Evolutionary conservation across 2,888 invertebrate genomes (phyloP), one percentile per base, ranked within the genome.

Genomic region (Pseudococcus longispinus): DNA sequence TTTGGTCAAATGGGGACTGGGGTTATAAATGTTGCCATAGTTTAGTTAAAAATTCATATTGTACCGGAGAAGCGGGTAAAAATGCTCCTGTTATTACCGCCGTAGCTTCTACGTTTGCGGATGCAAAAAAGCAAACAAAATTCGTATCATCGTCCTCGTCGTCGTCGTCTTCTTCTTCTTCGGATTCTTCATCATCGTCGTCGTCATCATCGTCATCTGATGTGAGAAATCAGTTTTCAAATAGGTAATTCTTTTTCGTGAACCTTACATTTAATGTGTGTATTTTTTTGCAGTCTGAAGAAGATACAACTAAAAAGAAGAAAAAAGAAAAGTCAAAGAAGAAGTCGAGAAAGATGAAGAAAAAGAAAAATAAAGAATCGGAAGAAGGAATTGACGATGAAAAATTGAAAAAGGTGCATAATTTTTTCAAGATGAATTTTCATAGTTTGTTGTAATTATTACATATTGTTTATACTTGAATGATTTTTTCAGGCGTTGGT

Each of bases 11-110:
- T 84, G 98, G 97, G 0, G 93, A 94, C 88, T 99, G 99, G 99
- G 99, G 99, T 0, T 99, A 95, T 91, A 95, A 95, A 90, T 99
- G 99, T 90, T 99, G 99, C 91, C 95, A 97, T 90, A 97, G 97
- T 0, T 95, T 95, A 88, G 93, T 99, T 11, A 95, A 95, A 92
- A 95, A 96, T 92, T 96, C 96, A 0, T 97, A 97, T 90, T 97
- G 97, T 89, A 94, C 96, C 37, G 97, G 97, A 0, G 95, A 95
- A 90, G 93, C 94, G 55, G 95, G 94, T 1, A 92, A 91, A 89
- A 88, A 88, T 84, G 88, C 87, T 85, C 89, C 88, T 26, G 85
- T 80, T 60, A 87, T 87, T 74, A 26, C 82, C 11, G 37, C 88
- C 18, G 60, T 29, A 18, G 42, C 88, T 37, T 83, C 74, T 20